phyloP scores from a whole-genome alignment of 2,888 invertebrate genomes.

The Oasisia sp. region DNA sequence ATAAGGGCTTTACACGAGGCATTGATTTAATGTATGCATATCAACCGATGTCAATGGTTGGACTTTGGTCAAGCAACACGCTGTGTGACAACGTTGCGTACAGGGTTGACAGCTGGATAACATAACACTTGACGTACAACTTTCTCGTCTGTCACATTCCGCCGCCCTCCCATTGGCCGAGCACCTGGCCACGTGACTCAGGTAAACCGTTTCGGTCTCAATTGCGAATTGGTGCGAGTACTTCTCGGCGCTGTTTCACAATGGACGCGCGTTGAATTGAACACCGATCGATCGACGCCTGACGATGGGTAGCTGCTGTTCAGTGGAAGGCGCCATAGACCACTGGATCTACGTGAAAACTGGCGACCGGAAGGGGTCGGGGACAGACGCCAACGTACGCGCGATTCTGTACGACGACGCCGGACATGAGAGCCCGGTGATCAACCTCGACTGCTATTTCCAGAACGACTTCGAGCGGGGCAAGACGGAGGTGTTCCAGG shows the following conservation, averaged over 20 bases:
- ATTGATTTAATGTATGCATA: neutral
- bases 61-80: neutral
- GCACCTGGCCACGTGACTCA: slow-evolving; percentile 4
- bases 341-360: slow-evolving; percentile 64
- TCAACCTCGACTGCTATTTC: slow-evolving; percentile 61
- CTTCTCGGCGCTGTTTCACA: neutral
- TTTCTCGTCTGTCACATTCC: neutral
- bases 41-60: neutral
- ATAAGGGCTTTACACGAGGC: neutral
- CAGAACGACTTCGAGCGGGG: slow-evolving; percentile 62
- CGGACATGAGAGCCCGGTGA: slow-evolving; percentile 53
- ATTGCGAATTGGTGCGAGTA: neutral
- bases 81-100: neutral
- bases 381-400: slow-evolving; percentile 65
- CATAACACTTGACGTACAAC: neutral
- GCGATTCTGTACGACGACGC: slow-evolving; percentile 62
- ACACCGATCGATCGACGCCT: neutral
- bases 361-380: slow-evolving; percentile 64
- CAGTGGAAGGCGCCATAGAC: slow-evolving; percentile 46
- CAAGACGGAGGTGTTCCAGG: slow-evolving; percentile 57
- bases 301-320: slow-evolving; percentile 46
- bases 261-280: neutral
- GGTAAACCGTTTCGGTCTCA: neutral
- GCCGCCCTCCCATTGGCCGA: neutral
- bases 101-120: neutral